These are phyloP conservation scores for Caranx ignobilis DNA, from an alignment of 2,113 vertebrate genomes.

Conservation along the genomic window DNA sequence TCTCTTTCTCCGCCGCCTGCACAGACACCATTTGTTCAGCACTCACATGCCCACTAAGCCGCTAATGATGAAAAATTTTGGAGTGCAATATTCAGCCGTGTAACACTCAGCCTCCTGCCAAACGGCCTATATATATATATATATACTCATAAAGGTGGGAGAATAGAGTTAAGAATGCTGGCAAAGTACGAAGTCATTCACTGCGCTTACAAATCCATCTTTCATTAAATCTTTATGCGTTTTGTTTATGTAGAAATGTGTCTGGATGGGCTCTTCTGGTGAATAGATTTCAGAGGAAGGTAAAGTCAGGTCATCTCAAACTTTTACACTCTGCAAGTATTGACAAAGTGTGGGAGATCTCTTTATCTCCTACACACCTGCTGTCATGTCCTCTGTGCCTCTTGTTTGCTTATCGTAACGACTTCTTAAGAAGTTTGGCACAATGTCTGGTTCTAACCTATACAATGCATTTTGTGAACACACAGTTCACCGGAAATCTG, in stretches of 20 bases:
- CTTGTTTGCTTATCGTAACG: not conserved
- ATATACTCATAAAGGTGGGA: not conserved
- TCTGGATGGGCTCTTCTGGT: no score
- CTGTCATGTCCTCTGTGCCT: not conserved
- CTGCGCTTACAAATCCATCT: not conserved
- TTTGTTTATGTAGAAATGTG: not conserved
- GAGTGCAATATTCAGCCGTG: not conserved
- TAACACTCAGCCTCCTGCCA: slow-evolving; percentile 27
- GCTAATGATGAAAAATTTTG: slow-evolving; percentile 37
- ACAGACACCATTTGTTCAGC: slow-evolving; percentile 32
- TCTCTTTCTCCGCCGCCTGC: slow-evolving; percentile 16
- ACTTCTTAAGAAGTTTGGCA: not conserved
- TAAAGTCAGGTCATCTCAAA: not conserved
- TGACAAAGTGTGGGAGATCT: not conserved
- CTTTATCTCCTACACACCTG: not conserved
- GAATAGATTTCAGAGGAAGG: not conserved
- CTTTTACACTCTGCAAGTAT: not conserved
- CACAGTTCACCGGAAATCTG: not conserved
- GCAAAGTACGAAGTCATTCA: not conserved
- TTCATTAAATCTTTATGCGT: not conserved
- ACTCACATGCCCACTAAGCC: slow-evolving; percentile 49
- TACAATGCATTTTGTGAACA: not conserved
- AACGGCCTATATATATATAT: slow-evolving; percentile 13
- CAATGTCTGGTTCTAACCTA: not conserved
- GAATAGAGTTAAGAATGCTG: not conserved